Conservation (phyloP, 1,140 invertebrate genomes). For the Homarus americanus region DNA sequence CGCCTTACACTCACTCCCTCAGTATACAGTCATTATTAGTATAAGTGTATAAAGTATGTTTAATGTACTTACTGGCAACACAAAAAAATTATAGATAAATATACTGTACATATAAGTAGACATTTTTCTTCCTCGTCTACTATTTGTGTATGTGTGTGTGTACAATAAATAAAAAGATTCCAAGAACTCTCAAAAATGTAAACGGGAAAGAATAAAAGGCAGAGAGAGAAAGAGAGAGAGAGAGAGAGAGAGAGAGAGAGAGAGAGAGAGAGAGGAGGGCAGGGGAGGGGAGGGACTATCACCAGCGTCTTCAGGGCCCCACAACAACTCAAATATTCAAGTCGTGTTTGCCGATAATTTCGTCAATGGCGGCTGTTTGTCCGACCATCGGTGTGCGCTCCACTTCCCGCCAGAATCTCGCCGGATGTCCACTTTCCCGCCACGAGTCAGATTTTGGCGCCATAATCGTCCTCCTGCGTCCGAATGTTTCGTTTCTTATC, state of each 20-base stretch:
- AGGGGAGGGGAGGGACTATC: not conserved
- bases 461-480: constrained; percentile 48
- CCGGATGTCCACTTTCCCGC: constrained; percentile 56
- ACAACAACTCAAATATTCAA: constrained; percentile 65
- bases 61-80: no score
- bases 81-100: no score
- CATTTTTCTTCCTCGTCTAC: no score
- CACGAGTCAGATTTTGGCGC: constrained; percentile 56
- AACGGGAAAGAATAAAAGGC: no score
- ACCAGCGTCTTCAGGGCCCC: not conserved
- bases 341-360: constrained; percentile 52
- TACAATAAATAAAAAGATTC: no score
- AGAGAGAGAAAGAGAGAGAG: constrained; percentile 44
- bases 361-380: constrained; percentile 59
- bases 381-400: constrained; percentile 24
- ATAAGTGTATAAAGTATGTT: no score
- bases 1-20: no score
- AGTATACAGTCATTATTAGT: no score
- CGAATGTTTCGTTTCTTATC: not conserved
- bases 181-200: no score
- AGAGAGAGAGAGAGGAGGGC: constrained; percentile 9
- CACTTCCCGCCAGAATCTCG: constrained; percentile 25
- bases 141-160: no score
- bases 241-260: constrained; percentile 43
- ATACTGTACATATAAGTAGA: no score